These are phyloP conservation scores for Eulemur mongoz DNA, from an alignment of 2,797 vertebrate genomes.

Conservation along the genomic window DNA sequence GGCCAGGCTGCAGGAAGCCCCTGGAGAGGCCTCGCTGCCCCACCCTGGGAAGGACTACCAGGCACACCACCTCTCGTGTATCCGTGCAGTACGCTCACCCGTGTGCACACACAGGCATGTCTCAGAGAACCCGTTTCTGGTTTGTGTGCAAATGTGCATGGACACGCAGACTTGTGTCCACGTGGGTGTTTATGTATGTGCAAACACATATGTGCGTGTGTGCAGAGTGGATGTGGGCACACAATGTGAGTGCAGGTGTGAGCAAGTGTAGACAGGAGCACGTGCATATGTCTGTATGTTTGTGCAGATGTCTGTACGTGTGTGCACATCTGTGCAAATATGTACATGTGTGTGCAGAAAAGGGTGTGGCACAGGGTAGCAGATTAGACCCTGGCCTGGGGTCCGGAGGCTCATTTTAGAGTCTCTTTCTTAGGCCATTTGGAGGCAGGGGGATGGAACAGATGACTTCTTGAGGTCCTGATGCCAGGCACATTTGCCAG, in stretches of 20 bases:
- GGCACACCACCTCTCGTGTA: rapidly evolving
- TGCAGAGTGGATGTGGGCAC: background rate
- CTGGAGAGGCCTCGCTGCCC: background rate
- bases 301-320: background rate
- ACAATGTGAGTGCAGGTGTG: background rate
- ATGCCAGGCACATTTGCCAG: background rate
- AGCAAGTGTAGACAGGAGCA: background rate
- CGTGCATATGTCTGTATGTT: background rate
- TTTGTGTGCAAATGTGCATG: background rate
- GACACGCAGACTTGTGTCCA: background rate
- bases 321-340: background rate
- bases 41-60: background rate
- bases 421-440: background rate
- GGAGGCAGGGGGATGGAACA: background rate
- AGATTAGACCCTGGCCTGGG: background rate
- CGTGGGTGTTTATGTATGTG: background rate
- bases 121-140: background rate
- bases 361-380: background rate
- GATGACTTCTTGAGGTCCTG: background rate
- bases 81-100: background rate
- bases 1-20: background rate
- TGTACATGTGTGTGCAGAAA: background rate
- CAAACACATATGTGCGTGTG: background rate
- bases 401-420: background rate
- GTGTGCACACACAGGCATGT: background rate